Conservation (phyloP, 1,140 invertebrate species). For the Musca vetustissima region DNA sequence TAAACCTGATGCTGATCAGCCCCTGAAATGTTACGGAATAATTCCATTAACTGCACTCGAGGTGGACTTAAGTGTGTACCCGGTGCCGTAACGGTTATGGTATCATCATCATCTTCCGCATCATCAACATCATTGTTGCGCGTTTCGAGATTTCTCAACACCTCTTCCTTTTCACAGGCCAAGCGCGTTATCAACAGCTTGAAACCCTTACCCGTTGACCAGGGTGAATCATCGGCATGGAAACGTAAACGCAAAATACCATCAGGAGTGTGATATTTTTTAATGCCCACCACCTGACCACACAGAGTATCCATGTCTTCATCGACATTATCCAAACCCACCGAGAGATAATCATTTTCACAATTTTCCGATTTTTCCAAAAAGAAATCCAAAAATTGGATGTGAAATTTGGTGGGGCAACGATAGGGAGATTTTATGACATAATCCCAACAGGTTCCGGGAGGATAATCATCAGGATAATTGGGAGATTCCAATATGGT, state of each 20-base stretch:
- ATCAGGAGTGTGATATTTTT: slow-evolving; percentile 57
- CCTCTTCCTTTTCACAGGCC: slow-evolving; percentile 50
- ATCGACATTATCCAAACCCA: slow-evolving; percentile 44
- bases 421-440: slow-evolving; percentile 56
- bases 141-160: slow-evolving; percentile 30
- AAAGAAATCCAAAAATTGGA: slow-evolving; percentile 62
- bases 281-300: slow-evolving; percentile 56
- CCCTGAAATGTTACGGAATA: slow-evolving; percentile 28
- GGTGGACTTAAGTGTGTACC: slow-evolving; percentile 26
- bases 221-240: slow-evolving; percentile 44
- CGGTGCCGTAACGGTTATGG: slow-evolving; percentile 38
- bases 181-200: slow-evolving; percentile 59
- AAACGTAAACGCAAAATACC: slow-evolving; percentile 56
- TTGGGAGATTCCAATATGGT: slow-evolving; percentile 57
- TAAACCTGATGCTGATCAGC: slow-evolving; percentile 23
- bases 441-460: slow-evolving; percentile 58
- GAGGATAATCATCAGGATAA: slow-evolving; percentile 59
- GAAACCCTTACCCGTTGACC: slow-evolving; percentile 57
- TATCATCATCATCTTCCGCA: slow-evolving; percentile 35
- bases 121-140: neutral
- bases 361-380: slow-evolving; percentile 58
- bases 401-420: slow-evolving; percentile 59
- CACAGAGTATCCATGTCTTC: slow-evolving; percentile 56
- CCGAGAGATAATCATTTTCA: slow-evolving; percentile 57
- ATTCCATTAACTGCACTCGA: slow-evolving; percentile 29